Evolutionary conservation across 1,140 invertebrate species (phyloP).

Genomic region (Eumeta japonica): DNA sequence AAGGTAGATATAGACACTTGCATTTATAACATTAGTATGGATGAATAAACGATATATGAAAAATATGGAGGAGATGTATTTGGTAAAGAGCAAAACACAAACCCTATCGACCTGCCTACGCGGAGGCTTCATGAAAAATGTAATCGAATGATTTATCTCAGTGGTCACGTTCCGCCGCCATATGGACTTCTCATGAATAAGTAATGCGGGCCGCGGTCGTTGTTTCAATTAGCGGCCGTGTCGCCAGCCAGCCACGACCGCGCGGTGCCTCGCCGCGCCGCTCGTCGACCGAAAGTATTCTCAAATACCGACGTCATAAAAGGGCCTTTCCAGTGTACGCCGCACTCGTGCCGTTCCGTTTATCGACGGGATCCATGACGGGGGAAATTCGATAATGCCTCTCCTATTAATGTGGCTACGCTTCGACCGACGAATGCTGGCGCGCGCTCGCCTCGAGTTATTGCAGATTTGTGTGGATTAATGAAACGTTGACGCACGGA

Average conservation of each 20-base stretch:
- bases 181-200: constrained; percentile 56
- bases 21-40: too few relatives aligned
- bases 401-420: too few relatives aligned
- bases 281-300: constrained; percentile 16
- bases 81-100: too few relatives aligned
- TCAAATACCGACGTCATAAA: constrained; percentile 20
- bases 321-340: constrained; percentile 19
- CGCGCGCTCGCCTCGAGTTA: too few relatives aligned
- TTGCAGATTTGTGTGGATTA: too few relatives aligned
- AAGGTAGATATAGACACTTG: too few relatives aligned
- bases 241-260: constrained; percentile 32
- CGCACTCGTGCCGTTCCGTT: constrained; percentile 6
- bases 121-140: constrained; percentile 50
- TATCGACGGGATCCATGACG: constrained; percentile 5
- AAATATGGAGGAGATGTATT: too few relatives aligned
- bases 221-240: constrained; percentile 55
- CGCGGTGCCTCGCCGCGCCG: constrained; percentile 16
- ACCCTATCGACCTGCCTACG: too few relatives aligned
- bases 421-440: too few relatives aligned
- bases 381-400: constrained; percentile 10
- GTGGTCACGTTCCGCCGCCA: constrained; percentile 48
- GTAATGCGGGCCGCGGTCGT: constrained; percentile 48
- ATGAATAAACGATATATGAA: too few relatives aligned
- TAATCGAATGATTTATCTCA: constrained; percentile 53
- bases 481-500: too few relatives aligned